These are phyloP conservation scores for Drosophila multiciliata DNA, from an alignment of 2,888 invertebrate species.

Conservation along the genomic window DNA sequence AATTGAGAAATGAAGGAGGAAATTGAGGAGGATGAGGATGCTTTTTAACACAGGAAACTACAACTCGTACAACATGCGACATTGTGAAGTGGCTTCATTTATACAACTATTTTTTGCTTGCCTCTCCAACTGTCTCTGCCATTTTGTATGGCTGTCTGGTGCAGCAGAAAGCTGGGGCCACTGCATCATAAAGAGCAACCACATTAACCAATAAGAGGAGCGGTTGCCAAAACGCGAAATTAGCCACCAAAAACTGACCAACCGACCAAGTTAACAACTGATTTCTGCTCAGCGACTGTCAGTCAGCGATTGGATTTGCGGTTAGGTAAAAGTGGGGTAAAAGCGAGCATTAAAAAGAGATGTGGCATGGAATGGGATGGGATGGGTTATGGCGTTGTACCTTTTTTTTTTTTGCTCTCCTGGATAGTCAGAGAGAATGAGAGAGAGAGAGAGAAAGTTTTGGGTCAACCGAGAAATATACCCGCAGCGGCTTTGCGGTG, in stretches of 20 bases:
- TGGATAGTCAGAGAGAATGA: neutral
- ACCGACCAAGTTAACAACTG: conserved; percentile 27
- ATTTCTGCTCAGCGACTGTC: conserved; percentile 36
- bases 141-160: conserved; percentile 12
- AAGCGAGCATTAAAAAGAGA: neutral
- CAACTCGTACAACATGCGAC: conserved; percentile 60
- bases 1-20: neutral
- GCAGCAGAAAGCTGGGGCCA: conserved; percentile 23
- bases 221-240: conserved; percentile 46
- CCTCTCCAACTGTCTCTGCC: neutral
- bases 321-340: neutral
- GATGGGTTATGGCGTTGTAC: neutral
- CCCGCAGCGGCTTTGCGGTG: conserved; percentile 77
- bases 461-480: conserved; percentile 76
- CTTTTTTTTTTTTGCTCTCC: neutral
- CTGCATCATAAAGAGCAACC: conserved; percentile 50
- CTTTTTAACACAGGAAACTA: conserved; percentile 49
- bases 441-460: conserved; percentile 33
- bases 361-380: neutral
- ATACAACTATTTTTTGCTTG: neutral
- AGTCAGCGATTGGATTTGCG: conserved; percentile 36
- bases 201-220: conserved; percentile 43
- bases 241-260: conserved; percentile 55
- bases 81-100: conserved; percentile 45
- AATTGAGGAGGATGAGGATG: neutral